A percentile compares a stretch with the other conserved stretches of the same genome.
Conservation (phyloP, 2,888 invertebrate genomes). For the Stenodema calcarata region DNA sequence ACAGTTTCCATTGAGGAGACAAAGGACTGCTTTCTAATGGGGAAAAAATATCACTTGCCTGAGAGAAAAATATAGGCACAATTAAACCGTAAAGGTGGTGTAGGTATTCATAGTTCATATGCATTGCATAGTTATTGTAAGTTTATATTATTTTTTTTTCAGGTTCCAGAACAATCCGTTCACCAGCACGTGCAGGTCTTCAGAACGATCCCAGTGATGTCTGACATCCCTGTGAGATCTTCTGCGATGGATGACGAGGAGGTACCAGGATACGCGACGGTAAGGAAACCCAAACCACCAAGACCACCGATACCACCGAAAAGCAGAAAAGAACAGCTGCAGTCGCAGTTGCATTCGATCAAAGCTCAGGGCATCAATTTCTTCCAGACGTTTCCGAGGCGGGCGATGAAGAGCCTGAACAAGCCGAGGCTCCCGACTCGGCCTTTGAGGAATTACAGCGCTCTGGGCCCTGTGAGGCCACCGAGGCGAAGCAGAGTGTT, state of each 20-base stretch:
- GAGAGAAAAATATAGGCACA: too few relatives aligned
- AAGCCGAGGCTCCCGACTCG: constrained; percentile 65
- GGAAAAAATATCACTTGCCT: too few relatives aligned
- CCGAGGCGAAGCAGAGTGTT: constrained; percentile 65
- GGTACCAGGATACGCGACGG: constrained; percentile 74
- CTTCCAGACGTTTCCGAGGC: constrained; percentile 58
- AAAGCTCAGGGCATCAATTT: constrained; percentile 57
- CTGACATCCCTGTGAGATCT: constrained; percentile 20
- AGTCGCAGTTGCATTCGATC: constrained; percentile 55
- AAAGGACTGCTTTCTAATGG: too few relatives aligned
- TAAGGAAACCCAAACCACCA: constrained; percentile 71
- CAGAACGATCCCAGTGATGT: neutral
- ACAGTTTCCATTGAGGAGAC: too few relatives aligned
- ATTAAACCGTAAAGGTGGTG: too few relatives aligned
- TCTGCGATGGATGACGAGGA: constrained; percentile 29
- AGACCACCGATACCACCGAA: constrained; percentile 70
- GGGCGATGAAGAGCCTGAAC: constrained; percentile 56
- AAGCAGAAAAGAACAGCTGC: constrained; percentile 62
- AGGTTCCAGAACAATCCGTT: constrained; percentile 33
- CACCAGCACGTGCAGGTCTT: constrained; percentile 21
- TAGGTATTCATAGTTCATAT: too few relatives aligned
- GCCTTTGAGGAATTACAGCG: constrained; percentile 69
- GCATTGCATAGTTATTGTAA: too few relatives aligned
- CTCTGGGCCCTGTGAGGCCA: constrained; percentile 68
- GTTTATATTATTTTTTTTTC: neutral